Base-by-base conservation (phyloP, 2,113 vertebrate genomes). In the Podilymbus podiceps region DNA sequence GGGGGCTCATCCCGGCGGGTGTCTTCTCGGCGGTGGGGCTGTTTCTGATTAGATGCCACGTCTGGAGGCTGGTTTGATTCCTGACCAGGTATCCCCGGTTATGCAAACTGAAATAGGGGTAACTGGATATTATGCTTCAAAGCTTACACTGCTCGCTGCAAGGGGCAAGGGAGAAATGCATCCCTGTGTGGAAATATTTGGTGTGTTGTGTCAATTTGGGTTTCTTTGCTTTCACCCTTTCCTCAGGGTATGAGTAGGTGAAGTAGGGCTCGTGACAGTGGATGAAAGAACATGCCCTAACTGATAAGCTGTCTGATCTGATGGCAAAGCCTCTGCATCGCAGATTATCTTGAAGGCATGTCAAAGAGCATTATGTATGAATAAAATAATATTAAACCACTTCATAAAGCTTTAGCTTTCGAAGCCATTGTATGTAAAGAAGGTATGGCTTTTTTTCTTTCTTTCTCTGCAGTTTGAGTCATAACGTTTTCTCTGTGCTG, bases 161-260 rank as follows among this genome's bases (percentile, higher is more conserved):
- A 64, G 74, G 44, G 84, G 44, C 86, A n/a, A 33, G 79, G 13
- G 42, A 28, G 89, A 40, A 63, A 13, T 30, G 47, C 11, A 6
- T 11, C 27, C 8, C 25, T 5, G 0, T 1, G 28, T 20, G 42
- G 90, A 33, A 40, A 10, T 16, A 31, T 47, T 35, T 72, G 73
- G 21, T 1, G 7, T 5, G 17, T 18, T 12, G 35, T 12, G 80
- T 9, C 2, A 3, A 4, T 80, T 35, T 50, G n/a, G 19, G 0
- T 44, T 63, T 35, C 27, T 66, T 56, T 14, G 20, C 20, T 69
- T 13, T 30, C 38, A 1, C 17, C 27, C 27, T 75, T 40, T 62
- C 55, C 42, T 27, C 12, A 0, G 12, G 4, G 62, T 3, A 1
- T 5, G 56, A 24, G 31, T 15, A 2, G 1, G 12, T 27, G 93